These are phyloP conservation scores for Nannospalax galili DNA, from an alignment of 2,113 vertebrate genomes.

Conservation along the genomic window DNA sequence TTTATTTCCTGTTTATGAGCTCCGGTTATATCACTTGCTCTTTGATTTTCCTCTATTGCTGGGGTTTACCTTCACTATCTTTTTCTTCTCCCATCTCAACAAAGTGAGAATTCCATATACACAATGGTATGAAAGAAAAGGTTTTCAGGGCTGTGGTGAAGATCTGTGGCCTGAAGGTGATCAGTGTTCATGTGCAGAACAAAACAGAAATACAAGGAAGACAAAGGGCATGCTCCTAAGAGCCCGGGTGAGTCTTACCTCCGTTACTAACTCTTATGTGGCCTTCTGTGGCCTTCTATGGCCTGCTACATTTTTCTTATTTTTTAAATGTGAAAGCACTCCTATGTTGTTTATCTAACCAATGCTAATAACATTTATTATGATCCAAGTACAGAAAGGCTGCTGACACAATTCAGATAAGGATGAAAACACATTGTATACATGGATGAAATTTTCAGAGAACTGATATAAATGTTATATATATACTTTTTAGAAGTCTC, in stretches of 20 bases:
- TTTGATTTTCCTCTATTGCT: neutral
- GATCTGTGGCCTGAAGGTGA: neutral
- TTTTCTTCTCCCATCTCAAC: neutral
- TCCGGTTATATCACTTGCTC: neutral
- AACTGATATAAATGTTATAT: neutral
- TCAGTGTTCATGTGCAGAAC: neutral
- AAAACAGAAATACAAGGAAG: neutral
- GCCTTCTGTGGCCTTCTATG: neutral
- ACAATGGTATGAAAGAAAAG: neutral
- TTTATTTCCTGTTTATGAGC: neutral
- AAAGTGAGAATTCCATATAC: too few species aligned
- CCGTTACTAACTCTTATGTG: neutral
- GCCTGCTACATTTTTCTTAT: neutral
- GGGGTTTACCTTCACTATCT: neutral
- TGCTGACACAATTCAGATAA: neutral
- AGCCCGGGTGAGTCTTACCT: neutral
- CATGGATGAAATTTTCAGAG: neutral
- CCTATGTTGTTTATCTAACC: neutral
- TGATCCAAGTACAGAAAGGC: neutral
- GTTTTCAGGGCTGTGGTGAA: too few species aligned
- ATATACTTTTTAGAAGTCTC: too few species aligned
- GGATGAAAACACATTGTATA: neutral
- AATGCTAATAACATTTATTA: neutral
- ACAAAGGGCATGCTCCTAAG: neutral
- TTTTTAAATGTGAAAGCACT: neutral